phyloP scores from a whole-genome alignment of 30 jellyfish, hydroid and myxozoan species.

The Hydra vulgaris region DNA sequence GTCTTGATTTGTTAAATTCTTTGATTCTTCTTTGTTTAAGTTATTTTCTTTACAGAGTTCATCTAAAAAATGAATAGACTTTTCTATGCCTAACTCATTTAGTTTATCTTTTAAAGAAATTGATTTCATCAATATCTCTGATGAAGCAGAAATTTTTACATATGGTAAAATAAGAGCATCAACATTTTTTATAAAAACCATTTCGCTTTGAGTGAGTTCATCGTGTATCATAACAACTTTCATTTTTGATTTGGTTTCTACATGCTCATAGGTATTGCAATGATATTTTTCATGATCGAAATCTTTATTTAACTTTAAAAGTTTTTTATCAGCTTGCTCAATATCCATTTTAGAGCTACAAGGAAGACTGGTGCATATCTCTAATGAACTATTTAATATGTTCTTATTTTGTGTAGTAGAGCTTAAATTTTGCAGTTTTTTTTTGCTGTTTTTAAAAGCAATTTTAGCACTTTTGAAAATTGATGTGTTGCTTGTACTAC shows the following conservation, averaged over 20 bases:
- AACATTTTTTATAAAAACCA: background rate
- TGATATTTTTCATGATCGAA: background rate
- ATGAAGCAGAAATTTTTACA: background rate
- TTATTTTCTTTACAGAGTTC: background rate
- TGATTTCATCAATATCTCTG: background rate
- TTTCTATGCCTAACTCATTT: background rate
- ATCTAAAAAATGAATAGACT: background rate
- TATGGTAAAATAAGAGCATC: conserved; percentile 38
- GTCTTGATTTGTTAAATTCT: background rate
- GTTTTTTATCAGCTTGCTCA: background rate
- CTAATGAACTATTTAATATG: background rate
- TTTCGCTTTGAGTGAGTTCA: background rate
- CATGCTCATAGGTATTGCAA: background rate
- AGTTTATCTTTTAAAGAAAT: background rate
- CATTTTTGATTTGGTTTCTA: background rate
- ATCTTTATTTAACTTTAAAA: background rate
- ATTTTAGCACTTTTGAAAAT: conserved; percentile 9
- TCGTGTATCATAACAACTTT: conserved; percentile 14
- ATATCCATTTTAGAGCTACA: background rate
- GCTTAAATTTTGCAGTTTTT: background rate
- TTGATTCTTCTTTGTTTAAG: background rate
- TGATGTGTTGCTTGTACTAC: background rate
- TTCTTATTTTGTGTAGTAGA: background rate
- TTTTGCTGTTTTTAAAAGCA: background rate
- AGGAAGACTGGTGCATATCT: too few relatives aligned